These are phyloP conservation scores for Drosophila sturtevanti DNA, from an alignment of 1,140 invertebrate genomes.

Conservation along the genomic window DNA sequence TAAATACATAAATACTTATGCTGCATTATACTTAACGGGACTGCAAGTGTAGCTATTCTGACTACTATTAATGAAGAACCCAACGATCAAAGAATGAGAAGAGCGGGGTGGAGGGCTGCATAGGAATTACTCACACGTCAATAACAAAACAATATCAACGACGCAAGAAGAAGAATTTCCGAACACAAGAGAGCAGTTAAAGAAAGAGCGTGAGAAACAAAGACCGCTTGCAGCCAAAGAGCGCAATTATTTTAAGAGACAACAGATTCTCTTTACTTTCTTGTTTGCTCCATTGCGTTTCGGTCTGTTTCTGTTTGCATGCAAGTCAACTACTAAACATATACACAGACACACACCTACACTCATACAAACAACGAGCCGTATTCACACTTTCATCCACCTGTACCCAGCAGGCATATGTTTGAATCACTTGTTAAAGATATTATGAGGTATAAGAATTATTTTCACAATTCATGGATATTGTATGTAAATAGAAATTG, in stretches of 20 bases:
- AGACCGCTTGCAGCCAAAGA: background rate
- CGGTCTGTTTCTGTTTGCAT: conserved; percentile 13
- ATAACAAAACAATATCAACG: background rate
- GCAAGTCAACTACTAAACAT: background rate
- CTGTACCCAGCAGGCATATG: background rate
- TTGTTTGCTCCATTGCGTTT: background rate
- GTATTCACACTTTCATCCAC: background rate
- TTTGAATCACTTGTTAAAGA: no score
- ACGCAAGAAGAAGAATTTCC: no score
- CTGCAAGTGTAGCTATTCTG: no score
- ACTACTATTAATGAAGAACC: no score
- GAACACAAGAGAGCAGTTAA: background rate
- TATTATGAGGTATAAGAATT: no score
- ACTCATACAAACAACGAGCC: no score
- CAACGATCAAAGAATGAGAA: no score
- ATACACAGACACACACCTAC: background rate
- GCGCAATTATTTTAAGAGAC: background rate
- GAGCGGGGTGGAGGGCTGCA: no score
- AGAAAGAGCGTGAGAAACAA: background rate
- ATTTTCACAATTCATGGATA: no score
- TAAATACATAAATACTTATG: no score
- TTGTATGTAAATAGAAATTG: no score
- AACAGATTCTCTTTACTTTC: background rate
- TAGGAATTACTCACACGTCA: background rate
- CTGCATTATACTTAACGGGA: no score